Conservation (phyloP, 2,888 invertebrate genomes). For the Lissocephala sabroskyi region DNA sequence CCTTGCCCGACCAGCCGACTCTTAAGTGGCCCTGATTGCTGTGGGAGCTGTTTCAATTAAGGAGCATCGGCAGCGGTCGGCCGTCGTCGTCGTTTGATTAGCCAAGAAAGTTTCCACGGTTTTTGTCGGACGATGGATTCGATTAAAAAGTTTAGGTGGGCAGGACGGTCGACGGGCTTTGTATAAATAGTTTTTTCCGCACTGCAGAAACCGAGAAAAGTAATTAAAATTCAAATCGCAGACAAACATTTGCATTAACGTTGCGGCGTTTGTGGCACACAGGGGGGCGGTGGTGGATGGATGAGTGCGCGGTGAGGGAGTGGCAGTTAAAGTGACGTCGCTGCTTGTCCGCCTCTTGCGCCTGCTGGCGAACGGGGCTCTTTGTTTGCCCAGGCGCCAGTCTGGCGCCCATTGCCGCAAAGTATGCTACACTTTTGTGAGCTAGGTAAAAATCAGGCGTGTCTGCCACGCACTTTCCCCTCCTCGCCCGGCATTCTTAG, state of each 20-base stretch:
- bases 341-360: constrained; percentile 15
- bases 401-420: constrained; percentile 48
- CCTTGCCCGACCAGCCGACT: too few relatives aligned
- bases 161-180: constrained; percentile 5
- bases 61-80: constrained; percentile 43
- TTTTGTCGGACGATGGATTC: constrained; percentile 37
- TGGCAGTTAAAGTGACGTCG: constrained; percentile 39
- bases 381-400: constrained; percentile 61
- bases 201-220: constrained; percentile 48
- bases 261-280: too few relatives aligned
- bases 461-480: constrained; percentile 13
- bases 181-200: constrained; percentile 49
- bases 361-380: not conserved
- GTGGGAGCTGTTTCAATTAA: constrained; percentile 70
- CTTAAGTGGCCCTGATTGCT: constrained; percentile 45
- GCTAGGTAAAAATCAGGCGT: constrained; percentile 57
- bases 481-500: too few relatives aligned
- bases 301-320: constrained; percentile 15
- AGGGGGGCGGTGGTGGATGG: not conserved
- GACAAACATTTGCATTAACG: constrained; percentile 66
- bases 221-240: constrained; percentile 66
- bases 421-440: constrained; percentile 46
- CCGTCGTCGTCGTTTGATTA: constrained; percentile 45
- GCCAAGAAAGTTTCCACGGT: constrained; percentile 57
- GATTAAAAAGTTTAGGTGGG: constrained; percentile 51